Evolutionary conservation across 2,888 invertebrate species (phyloP), one percentile per base, ranked within the genome.

Genomic region (Mythimna ferrago): DNA sequence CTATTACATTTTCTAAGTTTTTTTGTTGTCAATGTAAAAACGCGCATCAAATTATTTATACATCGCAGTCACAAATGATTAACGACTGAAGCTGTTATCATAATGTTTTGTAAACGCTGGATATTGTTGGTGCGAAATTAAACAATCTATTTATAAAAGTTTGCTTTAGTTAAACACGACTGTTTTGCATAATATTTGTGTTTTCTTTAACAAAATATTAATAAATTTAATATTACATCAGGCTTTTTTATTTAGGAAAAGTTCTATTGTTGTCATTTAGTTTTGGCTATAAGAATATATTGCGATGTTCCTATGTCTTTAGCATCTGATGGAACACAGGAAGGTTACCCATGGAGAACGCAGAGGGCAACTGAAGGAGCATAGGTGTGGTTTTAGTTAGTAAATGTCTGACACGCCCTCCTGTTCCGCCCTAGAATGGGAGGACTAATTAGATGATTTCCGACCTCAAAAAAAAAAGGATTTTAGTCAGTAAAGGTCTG

Each of bases 71-170:
- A 58, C 66, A 75, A 71, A 80, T 69, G 64, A 83, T 83, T 54
- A 70, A 72, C 26, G 35, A 75, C 78, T 71, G 69, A 53, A 70
- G 65, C 66, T 73, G 73, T 72, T 86, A 84, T 81, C 86, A 65
- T 60, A 65, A 72, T 70, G 62, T 74, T 83, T 69, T 32, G 68
- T 85, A 44, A 83, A 83, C 76, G 82, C 14, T 16, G 54, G 70
- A 66, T 72, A 82, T 66, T 64, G 38, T 60, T 38, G 19, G 16
- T 62, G 66, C 11, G 5, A 78, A 73, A 70, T 73, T 70, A 66
- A 67, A 65, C 58, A 51, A 26, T 53, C 21, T 64, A 54, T 61
- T 38, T 65, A 16, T 41, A 60, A 69, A 57, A 35, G 38, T 74
- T 60, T 61, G 44, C 16, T 41, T 76, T 63, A 21, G 62, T 38